Base-by-base conservation (phyloP, 2,888 invertebrate genomes). In the Drosophila fulvimacula region DNA sequence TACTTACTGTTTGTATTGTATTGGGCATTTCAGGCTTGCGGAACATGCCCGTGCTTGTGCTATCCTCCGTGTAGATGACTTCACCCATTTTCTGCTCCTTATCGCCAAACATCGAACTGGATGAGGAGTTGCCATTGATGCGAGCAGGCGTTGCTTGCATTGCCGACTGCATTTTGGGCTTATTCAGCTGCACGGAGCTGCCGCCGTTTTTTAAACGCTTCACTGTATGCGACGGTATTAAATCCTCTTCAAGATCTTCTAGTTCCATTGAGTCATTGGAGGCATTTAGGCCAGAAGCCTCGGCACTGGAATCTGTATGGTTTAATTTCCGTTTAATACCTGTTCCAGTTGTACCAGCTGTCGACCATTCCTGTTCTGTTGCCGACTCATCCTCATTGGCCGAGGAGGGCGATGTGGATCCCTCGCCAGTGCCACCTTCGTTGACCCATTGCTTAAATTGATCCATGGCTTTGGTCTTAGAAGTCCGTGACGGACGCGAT, bases 361-460 rank as follows among this genome's bases (percentile, higher is more conserved):
- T 67, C 4, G 84, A 63, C 91, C 91, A 90, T 48, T 91, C 90
- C 49, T 88, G 90, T 39, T 86, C 89, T 0, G 73, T 76, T 5
- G 83, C 82, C 0, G 85, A 78, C 15, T 75, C 78, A 56, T 83
- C 82, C n/a, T 82, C 86, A 59, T 90, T 92, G 2, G 94, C 94
- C 21, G 94, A 94, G 7, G 94, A 95, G 9, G 86, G 84, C 10
- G 85, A 83, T 10, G 86, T 81, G 15, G 96, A 96, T 5, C 83
- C 85, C 27, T 96, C 96, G 1, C 77, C 82, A 11, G 58, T 64
- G 1, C 69, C 79, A 15, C 69, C 68, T 19, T 86, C 87, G n/a
- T 59, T 82, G 79, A 96, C 96, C 97, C 97, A 97, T 68, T 95
- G 95, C 90, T 97, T 97, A 61, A 97, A 96, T 91, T 96, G 96